Conservation (phyloP, 35 echinoderm and acorn worm genomes). For the Ptychodera flava region DNA sequence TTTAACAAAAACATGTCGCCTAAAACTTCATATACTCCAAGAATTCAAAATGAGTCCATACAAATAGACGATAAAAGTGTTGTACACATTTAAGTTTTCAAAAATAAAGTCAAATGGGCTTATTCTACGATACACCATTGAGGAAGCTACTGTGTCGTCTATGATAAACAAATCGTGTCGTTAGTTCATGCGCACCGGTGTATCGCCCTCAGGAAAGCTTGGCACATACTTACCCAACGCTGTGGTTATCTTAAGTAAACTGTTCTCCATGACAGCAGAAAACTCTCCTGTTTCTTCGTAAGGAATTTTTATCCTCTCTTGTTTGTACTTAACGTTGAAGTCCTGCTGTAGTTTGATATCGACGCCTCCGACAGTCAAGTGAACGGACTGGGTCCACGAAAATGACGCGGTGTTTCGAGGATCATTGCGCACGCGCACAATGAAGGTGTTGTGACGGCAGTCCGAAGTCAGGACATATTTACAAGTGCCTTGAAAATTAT, state of each 20-base stretch:
- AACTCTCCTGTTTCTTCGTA: slow-evolving; percentile 21
- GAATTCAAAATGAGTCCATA: too few relatives aligned
- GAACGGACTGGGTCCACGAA: slow-evolving; percentile 89
- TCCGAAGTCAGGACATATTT: slow-evolving; percentile 81
- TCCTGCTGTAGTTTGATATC: slow-evolving; percentile 67
- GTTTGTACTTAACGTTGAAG: slow-evolving; percentile 63
- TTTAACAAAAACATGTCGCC: too few relatives aligned
- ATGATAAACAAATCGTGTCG: too few relatives aligned
- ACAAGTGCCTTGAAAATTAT: slow-evolving; percentile 86
- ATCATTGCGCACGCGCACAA: slow-evolving; percentile 80
- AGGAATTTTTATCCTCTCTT: slow-evolving; percentile 45
- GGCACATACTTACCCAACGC: slow-evolving; percentile 64
- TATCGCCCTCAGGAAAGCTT: too few relatives aligned
- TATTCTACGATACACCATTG: too few relatives aligned
- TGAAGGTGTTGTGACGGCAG: slow-evolving; percentile 53
- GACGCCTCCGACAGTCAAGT: slow-evolving; percentile 52
- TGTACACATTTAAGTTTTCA: too few relatives aligned
- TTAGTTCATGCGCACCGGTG: too few relatives aligned
- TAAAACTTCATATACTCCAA: too few relatives aligned
- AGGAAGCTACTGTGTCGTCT: too few relatives aligned
- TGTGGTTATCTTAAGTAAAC: slow-evolving; percentile 43
- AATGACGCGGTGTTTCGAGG: slow-evolving; percentile 52
- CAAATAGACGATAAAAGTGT: too few relatives aligned
- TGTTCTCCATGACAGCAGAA: slow-evolving; percentile 22
- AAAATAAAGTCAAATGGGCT: too few relatives aligned